Percentiles rank a stretch among this genome's conserved stretches.
phyloP scores from a whole-genome alignment of 2,888 invertebrate species.

The Theristus sp. region DNA sequence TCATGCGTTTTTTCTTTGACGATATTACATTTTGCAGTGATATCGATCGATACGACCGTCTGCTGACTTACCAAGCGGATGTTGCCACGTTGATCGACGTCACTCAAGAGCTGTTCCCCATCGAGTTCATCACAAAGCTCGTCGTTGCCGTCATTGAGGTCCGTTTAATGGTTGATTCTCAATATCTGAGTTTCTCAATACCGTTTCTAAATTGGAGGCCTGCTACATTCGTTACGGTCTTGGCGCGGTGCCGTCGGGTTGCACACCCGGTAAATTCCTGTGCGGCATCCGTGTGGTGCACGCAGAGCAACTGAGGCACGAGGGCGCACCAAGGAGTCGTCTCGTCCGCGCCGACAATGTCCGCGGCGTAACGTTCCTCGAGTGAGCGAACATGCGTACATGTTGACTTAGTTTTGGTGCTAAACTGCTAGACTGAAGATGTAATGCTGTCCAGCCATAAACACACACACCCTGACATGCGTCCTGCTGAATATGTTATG shows the following conservation, averaged over 20 bases:
- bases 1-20: too few relatives aligned
- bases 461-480: too few relatives aligned
- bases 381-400: neutral
- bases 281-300: slow-evolving; percentile 5
- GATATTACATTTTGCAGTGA: too few relatives aligned
- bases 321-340: slow-evolving; percentile 4
- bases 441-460: too few relatives aligned
- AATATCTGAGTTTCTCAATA: too few relatives aligned
- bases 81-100: slow-evolving; percentile 7
- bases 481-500: too few relatives aligned
- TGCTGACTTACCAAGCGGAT: slow-evolving; percentile 6
- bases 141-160: slow-evolving; percentile 7
- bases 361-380: neutral
- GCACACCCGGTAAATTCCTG: slow-evolving; percentile 8
- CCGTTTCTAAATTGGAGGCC: neutral
- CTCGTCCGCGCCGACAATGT: neutral
- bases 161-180: neutral
- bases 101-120: slow-evolving; percentile 9
- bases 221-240: neutral
- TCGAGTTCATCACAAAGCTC: slow-evolving; percentile 6
- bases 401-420: too few relatives aligned
- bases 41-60: slow-evolving; percentile 6
- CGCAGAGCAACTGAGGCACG: neutral
- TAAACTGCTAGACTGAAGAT: too few relatives aligned
- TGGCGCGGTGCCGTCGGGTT: slow-evolving; percentile 2